Evolutionary conservation across 2,888 invertebrate genomes (phyloP).

Genomic region (Erynnis tages): DNA sequence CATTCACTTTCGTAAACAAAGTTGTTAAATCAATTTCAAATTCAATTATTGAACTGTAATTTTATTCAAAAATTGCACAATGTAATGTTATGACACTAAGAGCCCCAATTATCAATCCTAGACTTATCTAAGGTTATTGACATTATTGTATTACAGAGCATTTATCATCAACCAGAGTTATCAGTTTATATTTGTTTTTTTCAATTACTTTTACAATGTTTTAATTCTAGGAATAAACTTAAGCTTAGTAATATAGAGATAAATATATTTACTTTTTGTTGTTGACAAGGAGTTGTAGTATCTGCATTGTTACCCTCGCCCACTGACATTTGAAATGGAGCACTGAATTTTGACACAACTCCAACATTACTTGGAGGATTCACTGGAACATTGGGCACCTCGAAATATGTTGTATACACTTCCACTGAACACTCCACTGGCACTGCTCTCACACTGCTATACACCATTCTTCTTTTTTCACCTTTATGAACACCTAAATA

Average conservation of each 20-base stretch:
- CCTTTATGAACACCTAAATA: conserved; percentile 68
- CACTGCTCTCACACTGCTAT: conserved; percentile 55
- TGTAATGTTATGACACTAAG: conserved; percentile 1
- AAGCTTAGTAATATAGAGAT: conserved; percentile 52
- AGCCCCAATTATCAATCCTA: conserved; percentile 7
- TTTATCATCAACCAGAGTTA: conserved; percentile 6
- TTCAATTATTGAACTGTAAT: neutral
- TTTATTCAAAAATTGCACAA: neutral
- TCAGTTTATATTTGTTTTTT: neutral
- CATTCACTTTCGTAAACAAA: too few species aligned
- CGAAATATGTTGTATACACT: conserved; percentile 44
- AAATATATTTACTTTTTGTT: conserved; percentile 73
- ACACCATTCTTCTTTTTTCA: conserved; percentile 63
- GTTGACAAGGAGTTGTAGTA: conserved; percentile 45
- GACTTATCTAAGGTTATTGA: conserved; percentile 6
- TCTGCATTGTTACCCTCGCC: conserved; percentile 39
- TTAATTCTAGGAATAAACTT: conserved; percentile 48
- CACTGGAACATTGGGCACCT: conserved; percentile 40
- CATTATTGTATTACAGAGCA: conserved; percentile 5
- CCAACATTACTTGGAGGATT: conserved; percentile 47
- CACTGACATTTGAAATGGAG: conserved; percentile 34
- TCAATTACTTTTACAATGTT: neutral
- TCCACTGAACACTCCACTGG: conserved; percentile 66
- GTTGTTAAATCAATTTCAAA: neutral
- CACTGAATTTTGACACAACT: conserved; percentile 60